Conservation (phyloP, 2,888 invertebrate genomes). For the Tanytarsus gracilentus region DNA sequence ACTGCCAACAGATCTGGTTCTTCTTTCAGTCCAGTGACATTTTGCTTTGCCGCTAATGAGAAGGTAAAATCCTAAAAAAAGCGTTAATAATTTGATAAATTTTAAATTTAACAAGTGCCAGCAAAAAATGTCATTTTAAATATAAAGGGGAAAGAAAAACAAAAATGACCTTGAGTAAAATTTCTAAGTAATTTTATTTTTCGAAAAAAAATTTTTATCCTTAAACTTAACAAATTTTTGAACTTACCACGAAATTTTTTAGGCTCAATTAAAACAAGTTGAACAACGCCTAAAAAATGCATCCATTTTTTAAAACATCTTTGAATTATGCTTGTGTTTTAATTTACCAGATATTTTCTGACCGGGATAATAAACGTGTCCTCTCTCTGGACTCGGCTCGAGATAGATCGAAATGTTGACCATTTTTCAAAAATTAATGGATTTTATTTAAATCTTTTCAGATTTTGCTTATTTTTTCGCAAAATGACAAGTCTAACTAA, state of each 20-base stretch:
- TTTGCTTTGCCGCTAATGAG: conserved; percentile 47
- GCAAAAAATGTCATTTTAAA: background rate
- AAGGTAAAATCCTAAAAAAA: conserved; percentile 45
- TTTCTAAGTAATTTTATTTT: background rate
- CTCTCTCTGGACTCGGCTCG: background rate
- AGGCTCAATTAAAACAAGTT: conserved; percentile 37
- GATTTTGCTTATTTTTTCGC: too few relatives aligned
- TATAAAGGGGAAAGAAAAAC: background rate
- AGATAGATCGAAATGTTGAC: too few relatives aligned
- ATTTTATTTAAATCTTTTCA: too few relatives aligned
- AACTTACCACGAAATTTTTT: conserved; percentile 39
- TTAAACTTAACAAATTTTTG: background rate
- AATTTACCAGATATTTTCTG: background rate
- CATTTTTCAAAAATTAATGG: too few relatives aligned
- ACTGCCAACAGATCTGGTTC: conserved; percentile 34
- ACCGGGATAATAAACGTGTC: background rate
- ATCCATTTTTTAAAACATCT: background rate
- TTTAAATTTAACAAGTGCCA: background rate
- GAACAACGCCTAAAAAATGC: conserved; percentile 36
- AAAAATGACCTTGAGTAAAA: background rate
- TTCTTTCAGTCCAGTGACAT: conserved; percentile 46
- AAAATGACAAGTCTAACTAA: too few relatives aligned
- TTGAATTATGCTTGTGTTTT: background rate
- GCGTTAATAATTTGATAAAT: background rate
- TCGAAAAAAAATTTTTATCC: background rate